phyloP scores from a whole-genome alignment of 2,888 invertebrate species.

The Deroplatys truncata region DNA sequence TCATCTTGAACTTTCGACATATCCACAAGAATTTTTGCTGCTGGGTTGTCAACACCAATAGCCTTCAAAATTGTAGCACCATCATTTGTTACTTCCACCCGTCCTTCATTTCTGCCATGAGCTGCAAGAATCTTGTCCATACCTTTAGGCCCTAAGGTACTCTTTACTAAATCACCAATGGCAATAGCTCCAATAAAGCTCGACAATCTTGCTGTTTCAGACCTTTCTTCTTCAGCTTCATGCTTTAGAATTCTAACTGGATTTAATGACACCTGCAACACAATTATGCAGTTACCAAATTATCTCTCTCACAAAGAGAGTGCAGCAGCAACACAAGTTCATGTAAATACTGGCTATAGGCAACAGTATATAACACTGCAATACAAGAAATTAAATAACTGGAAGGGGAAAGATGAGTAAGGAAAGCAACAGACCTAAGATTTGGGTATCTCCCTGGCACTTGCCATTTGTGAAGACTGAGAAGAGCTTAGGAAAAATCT shows the following conservation, averaged over 20 bases:
- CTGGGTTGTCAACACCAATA: conserved; percentile 97
- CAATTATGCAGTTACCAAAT: neutral
- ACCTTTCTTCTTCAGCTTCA: conserved; percentile 97
- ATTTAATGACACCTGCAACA: conserved; percentile 75
- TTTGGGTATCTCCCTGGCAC: no score
- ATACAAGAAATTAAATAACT: no score
- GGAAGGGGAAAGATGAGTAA: no score
- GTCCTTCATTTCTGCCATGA: conserved; percentile 70
- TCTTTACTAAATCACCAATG: conserved; percentile 96
- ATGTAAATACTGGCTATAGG: no score
- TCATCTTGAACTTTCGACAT: conserved; percentile 98
- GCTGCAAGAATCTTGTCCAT: conserved; percentile 92
- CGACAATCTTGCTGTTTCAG: conserved; percentile 94
- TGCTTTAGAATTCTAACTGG: conserved; percentile 91
- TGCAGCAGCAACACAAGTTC: no score
- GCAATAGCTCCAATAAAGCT: conserved; percentile 98
- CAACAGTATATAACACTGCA: no score
- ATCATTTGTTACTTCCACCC: conserved; percentile 96
- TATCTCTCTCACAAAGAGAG: no score
- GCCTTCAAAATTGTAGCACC: conserved; percentile 97
- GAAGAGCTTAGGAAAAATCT: no score
- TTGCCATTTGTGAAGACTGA: no score
- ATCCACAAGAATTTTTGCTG: conserved; percentile 97
- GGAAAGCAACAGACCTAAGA: no score
- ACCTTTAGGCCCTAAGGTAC: conserved; percentile 97